A percentile compares a stretch with the other conserved stretches of the same genome.
These are phyloP conservation scores for Cairina moschata DNA, from an alignment of 2,113 vertebrate genomes.

Conservation along the genomic window DNA sequence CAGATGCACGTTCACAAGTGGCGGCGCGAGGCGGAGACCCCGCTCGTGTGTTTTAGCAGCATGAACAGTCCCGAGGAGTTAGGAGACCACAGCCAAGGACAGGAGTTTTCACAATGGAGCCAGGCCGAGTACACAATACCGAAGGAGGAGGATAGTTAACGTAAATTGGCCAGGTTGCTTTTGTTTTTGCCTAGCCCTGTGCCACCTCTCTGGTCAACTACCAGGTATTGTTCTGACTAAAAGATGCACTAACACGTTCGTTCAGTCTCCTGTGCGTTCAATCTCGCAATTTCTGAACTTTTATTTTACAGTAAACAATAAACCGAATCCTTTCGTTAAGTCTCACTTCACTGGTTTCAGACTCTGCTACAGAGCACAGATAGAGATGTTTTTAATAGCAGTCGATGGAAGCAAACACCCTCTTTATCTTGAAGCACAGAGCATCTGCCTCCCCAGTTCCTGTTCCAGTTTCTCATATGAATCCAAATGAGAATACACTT, in stretches of 20 bases:
- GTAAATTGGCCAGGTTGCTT: fast-evolving
- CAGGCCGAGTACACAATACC: background rate
- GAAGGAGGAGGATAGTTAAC: too few relatives aligned
- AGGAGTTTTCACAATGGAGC: background rate
- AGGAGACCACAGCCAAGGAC: background rate
- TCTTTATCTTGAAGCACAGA: fast-evolving
- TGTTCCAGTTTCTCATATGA: background rate
- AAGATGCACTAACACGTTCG: background rate
- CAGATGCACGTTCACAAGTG: background rate
- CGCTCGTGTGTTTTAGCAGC: background rate
- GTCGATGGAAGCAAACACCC: background rate
- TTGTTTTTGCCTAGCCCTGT: background rate
- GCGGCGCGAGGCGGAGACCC: background rate
- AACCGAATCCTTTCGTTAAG: background rate
- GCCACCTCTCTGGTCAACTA: background rate
- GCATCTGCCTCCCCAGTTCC: background rate
- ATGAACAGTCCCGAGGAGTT: background rate
- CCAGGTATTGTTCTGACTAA: fast-evolving
- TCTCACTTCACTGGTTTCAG: background rate
- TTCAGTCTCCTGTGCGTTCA: background rate
- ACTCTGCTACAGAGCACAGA: background rate
- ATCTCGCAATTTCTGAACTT: background rate
- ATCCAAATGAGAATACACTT: background rate
- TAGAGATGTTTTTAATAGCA: background rate
- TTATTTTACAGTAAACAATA: background rate